Evolutionary conservation across 2,113 vertebrate species (phyloP).

Genomic region (Tragelaphus buxtoni): DNA sequence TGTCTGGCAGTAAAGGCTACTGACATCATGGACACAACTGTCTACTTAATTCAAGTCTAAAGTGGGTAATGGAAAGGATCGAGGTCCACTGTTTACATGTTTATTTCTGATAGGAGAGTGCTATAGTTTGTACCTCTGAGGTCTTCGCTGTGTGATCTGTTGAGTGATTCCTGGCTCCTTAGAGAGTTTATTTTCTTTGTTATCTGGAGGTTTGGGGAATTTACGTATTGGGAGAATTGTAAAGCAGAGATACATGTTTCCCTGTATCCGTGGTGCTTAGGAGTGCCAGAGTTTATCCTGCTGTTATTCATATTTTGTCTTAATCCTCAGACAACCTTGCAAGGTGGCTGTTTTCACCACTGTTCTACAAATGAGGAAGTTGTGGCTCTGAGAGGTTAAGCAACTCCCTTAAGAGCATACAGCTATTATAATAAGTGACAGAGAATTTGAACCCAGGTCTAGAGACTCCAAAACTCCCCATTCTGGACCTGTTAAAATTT

Average conservation of each 20-base stretch:
- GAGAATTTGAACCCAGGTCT: background rate
- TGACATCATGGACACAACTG: background rate
- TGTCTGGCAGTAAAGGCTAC: background rate
- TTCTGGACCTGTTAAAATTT: background rate
- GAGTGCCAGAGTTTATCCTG: background rate
- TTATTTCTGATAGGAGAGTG: background rate
- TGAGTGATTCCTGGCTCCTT: background rate
- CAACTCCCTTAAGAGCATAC: background rate
- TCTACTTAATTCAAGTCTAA: background rate
- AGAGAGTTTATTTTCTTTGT: background rate
- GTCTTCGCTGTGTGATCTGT: background rate
- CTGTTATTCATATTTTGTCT: background rate
- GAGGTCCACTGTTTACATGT: background rate
- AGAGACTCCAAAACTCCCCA: background rate
- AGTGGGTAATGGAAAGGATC: background rate
- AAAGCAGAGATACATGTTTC: background rate
- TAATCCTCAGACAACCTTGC: background rate
- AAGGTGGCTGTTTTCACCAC: background rate
- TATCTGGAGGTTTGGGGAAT: background rate
- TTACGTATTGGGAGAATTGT: background rate
- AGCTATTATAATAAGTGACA: background rate
- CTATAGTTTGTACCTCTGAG: background rate
- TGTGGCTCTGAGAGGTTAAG: background rate
- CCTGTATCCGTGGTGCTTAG: background rate
- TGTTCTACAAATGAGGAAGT: background rate